phyloP scores from a whole-genome alignment of 35 echinoderm and acorn worm species.

The Ophioderma brevispina region DNA sequence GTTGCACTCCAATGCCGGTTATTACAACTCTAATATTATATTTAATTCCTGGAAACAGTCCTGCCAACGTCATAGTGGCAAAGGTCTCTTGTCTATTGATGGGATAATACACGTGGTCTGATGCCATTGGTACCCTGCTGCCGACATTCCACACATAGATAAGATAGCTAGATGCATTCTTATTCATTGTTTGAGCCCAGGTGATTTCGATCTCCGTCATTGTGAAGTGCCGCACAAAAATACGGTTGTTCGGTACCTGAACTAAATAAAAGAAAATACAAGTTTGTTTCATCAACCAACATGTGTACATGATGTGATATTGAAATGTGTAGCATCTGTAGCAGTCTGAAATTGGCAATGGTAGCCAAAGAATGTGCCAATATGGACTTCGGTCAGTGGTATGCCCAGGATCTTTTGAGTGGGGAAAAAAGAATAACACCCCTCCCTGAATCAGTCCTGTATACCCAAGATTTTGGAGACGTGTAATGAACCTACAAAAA shows the following conservation, averaged over 20 bases:
- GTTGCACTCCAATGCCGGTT: constrained; percentile 20
- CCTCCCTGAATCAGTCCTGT: too few species aligned
- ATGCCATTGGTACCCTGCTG: constrained; percentile 55
- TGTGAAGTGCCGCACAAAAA: constrained; percentile 56
- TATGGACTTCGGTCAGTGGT: too few species aligned
- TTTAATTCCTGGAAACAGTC: constrained; percentile 37
- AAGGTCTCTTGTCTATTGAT: constrained; percentile 63
- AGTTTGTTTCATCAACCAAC: too few species aligned
- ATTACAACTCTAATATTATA: constrained; percentile 69
- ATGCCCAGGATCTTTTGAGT: too few species aligned
- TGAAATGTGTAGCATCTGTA: too few species aligned
- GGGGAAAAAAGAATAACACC: too few species aligned
- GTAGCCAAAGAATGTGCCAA: too few species aligned
- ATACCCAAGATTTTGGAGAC: too few species aligned
- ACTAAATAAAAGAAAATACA: constrained; percentile 23
- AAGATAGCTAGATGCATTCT: constrained; percentile 71
- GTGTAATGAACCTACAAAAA: too few species aligned
- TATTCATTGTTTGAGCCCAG: constrained; percentile 66
- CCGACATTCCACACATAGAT: constrained; percentile 74
- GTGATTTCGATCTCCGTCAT: constrained; percentile 54
- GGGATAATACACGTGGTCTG: constrained; percentile 57
- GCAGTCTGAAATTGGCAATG: too few species aligned
- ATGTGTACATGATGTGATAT: too few species aligned
- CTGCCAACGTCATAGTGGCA: constrained; percentile 40
- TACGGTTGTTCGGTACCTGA: constrained; percentile 59